Base-by-base conservation (phyloP, 1,140 invertebrate genomes). In the Pseudomyrmex pallidus region DNA sequence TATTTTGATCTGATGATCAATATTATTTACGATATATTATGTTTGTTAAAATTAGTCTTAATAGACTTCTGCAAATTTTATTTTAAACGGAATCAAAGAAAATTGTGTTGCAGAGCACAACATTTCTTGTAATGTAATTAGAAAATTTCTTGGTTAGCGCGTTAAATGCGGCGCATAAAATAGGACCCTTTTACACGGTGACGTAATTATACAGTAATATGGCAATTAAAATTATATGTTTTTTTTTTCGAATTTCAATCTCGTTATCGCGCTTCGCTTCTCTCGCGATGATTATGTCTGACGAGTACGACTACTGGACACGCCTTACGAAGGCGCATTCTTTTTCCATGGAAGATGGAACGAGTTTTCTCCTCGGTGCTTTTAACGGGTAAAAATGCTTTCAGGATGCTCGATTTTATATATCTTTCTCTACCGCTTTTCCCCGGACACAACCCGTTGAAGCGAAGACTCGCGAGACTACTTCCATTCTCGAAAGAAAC, bases 311-410 rank as follows among this genome's bases (percentile, higher is more conserved):
- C 83, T 35, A 35, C 35, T 74, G 86, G 83, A 80, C 85, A 87
- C 85, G 82, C 85, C 80, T 84, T 68, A 70, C 70, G 64, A 74
- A 68, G 50, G 74, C 50, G 64, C 74, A 82, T 68, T 83, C 82
- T 87, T 88, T 82, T 88, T 88, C 83, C 74, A 48, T 66, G 54
- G 74, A 87, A 87, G 80, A 87, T 85, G 82, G 85, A 88, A 88
- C 82, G 74, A 87, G 83, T 88, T 88, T 88, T 85, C 85, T 82
- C 74, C 54, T 85, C 72, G 85, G 83, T 87, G 87, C 87, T 88
- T 88, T 88, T 87, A 88, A 88, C 85, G 87, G 87, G 74, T 76
- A 82, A 87, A 35, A 88, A 87, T 85, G 87, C 87, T 87, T 87
- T 88, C 87, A 88, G 87, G 82, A 82, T 66, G 82, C 68, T 73